Evolutionary conservation across 2,888 invertebrate species (phyloP), one percentile per base, ranked within the genome.

Genomic region (Platycnemis pennipes): DNA sequence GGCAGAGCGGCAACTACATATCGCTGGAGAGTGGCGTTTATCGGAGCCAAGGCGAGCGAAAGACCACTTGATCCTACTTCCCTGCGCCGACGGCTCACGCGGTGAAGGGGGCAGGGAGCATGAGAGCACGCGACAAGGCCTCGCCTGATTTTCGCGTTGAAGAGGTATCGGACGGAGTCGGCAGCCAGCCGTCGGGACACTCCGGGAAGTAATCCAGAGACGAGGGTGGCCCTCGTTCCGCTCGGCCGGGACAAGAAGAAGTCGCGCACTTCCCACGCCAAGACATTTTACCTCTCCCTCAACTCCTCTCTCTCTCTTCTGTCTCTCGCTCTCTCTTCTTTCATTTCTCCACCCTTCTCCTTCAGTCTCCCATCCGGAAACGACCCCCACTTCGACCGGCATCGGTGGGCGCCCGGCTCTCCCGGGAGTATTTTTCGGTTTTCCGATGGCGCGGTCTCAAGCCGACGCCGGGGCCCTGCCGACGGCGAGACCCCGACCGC

Each of bases 361-460:
- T 77, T 37, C 77, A 77, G 37, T 13, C 37, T 77, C 77, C 37
- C n/a, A n/a, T 26, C 63, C 63, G 53, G 53, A 19, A 53, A 53
- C 19, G 16, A 53, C 11, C 53, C n/a, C 26, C 77, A 37, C 37
- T 2, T 37, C 77, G 13, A 13, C 77, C 31, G 16, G 69, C 1
- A 69, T 69, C 31, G n/a, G 69, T 22, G 7, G 31, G 69, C 8
- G 31, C 69, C 19, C 69, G 69, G 31, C n/a, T 31, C 31, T 31
- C 69, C 69, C 8, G 8, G 13, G 69, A 31, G 77, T 77, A 77
- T 56, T 89, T 89, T 89, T 42, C 56, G 49, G 53, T 53, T 89
- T 53, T 37, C 63, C 42, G 87, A 87, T 87, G 87, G n/a, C 46
- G 87, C 87, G 87, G 87, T 87, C 87, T 87, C 87, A 87, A 87